Conservation (phyloP, 2,797 vertebrate species). For the Hydrophis major region DNA sequence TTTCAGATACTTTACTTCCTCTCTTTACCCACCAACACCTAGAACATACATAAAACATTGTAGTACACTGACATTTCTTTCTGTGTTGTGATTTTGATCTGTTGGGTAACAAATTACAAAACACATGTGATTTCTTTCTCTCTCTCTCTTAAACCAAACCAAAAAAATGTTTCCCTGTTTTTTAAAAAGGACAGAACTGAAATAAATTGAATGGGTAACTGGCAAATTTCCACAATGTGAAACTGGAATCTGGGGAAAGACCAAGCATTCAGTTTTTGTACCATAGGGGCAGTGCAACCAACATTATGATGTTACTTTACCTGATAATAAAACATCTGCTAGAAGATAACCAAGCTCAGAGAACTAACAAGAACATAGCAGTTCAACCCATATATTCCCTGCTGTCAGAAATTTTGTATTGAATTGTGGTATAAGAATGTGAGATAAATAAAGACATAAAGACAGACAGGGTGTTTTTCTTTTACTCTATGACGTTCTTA, state of each 20-base stretch:
- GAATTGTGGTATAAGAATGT: background rate
- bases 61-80: background rate
- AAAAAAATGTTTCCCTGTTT: too few relatives aligned
- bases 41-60: background rate
- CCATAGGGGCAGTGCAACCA: background rate
- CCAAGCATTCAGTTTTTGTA: background rate
- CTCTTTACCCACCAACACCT: too few relatives aligned
- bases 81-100: background rate
- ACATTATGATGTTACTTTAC: background rate
- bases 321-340: background rate
- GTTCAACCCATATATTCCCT: background rate
- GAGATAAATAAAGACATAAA: background rate
- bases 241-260: background rate
- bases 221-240: background rate
- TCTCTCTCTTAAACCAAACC: background rate
- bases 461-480: background rate
- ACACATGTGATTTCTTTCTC: background rate
- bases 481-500: background rate
- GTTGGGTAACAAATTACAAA: background rate
- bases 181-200: background rate
- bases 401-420: background rate
- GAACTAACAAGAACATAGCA: background rate
- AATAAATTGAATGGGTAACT: background rate
- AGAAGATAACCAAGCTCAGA: background rate
- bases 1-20: background rate